Percentiles rank a stretch among this genome's conserved stretches.
phyloP scores from a whole-genome alignment of 1,140 invertebrate species.

The Anthonomus grandis region DNA sequence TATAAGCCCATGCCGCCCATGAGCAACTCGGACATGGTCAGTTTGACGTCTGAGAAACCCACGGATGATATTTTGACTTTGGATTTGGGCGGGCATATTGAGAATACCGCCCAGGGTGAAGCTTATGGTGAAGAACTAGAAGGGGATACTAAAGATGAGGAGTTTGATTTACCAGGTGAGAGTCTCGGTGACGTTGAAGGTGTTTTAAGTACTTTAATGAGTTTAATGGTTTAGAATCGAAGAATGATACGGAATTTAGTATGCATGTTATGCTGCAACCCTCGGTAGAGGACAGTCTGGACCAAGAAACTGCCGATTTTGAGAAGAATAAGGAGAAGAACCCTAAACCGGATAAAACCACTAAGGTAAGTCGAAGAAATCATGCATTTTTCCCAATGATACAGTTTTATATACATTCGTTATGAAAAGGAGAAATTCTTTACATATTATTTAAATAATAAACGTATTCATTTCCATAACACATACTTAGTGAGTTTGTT shows the following conservation, averaged over 20 bases:
- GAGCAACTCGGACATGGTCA: slow-evolving; percentile 37
- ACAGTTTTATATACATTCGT: no score
- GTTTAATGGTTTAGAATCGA: no score
- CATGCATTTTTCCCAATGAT: no score
- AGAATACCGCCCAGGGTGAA: background rate
- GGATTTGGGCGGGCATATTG: slow-evolving; percentile 41
- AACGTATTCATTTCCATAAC: no score
- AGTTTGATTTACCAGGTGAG: background rate
- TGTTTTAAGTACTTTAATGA: no score
- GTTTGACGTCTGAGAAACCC: slow-evolving; percentile 42
- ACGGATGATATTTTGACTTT: slow-evolving; percentile 44
- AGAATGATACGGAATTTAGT: slow-evolving; percentile 21
- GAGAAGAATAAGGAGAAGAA: slow-evolving; percentile 46
- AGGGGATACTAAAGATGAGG: background rate
- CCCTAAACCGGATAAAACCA: slow-evolving; percentile 22
- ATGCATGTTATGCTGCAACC: slow-evolving; percentile 19
- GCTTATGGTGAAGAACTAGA: background rate
- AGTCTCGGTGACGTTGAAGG: no score
- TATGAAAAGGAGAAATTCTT: no score
- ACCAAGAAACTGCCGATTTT: slow-evolving; percentile 37
- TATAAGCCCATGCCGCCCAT: slow-evolving; percentile 53
- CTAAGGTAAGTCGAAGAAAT: slow-evolving; percentile 11
- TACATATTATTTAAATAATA: no score
- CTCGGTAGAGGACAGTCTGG: slow-evolving; percentile 21
- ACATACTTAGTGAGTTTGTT: no score